Evolutionary conservation across 2,888 invertebrate species (phyloP), one percentile per base, ranked within the genome.

Genomic region (Microdon myrmicae): DNA sequence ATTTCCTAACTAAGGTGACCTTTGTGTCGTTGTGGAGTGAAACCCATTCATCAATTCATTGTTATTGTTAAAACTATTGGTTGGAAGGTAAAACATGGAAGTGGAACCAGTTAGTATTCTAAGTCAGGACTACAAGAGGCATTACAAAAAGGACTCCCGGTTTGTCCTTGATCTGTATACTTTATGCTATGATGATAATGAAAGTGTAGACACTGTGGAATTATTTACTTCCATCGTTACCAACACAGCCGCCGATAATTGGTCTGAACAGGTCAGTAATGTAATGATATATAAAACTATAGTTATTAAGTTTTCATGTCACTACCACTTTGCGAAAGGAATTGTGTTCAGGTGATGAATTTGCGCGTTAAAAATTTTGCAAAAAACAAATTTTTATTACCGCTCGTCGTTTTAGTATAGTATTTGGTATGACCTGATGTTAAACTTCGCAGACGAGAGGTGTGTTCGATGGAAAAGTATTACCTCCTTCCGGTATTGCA

Each of bases 101-200:
- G 83, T 83, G 68, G 76, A 83, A 80, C 82, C 83, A 67, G 29
- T 67, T 23, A 83, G 83, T 75, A 79, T 82, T 74, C 79, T 61
- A 34, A 31, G 83, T 71, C 56, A 55, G 35, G 45, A 14, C 32
- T 79, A 81, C 58, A 82, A 87, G 79, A 85, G 90, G 73, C 91
- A 92, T 81, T 92, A 92, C 77, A 92, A 92, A 81, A 92, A 92
- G 81, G 92, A 92, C 75, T 90, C 90, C 32, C 82, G 90, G 70
- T 92, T 90, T 81, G 85, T 92, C 59, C 82, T 88, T 74, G 92
- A 92, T 82, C 84, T 93, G 67, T 92, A 92, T 75, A 92, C 92
- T 38, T 85, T 93, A 71, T 92, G 92, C 39, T 92, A 92, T 76
- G 90, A 90, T 77, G 89, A 90, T 73, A 87, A 90, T 72, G 91